Conservation (phyloP, 1,140 invertebrate genomes). For the Idris sp. region DNA sequence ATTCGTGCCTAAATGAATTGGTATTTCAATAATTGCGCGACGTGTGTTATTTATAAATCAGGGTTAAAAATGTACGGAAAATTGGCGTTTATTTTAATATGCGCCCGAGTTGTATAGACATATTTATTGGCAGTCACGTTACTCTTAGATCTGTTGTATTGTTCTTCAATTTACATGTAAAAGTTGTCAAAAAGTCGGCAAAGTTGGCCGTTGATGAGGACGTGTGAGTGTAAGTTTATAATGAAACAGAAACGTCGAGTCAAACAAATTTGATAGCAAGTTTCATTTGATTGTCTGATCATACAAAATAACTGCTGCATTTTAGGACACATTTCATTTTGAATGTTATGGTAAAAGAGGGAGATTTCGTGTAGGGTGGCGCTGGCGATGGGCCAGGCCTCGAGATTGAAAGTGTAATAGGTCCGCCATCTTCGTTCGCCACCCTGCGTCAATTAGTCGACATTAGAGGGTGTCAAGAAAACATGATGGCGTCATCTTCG, state of each 20-base stretch:
- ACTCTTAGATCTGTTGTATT: too few species aligned
- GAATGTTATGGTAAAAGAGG: slow-evolving; percentile 28
- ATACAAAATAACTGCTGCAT: slow-evolving; percentile 53
- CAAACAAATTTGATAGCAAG: slow-evolving; percentile 38
- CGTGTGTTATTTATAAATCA: slow-evolving; percentile 17
- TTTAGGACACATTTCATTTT: slow-evolving; percentile 61
- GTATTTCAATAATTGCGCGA: slow-evolving; percentile 26
- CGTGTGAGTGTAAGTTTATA: slow-evolving; percentile 18
- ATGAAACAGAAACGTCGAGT: slow-evolving; percentile 33
- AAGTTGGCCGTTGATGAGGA: slow-evolving; percentile 12
- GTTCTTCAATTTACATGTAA: neutral
- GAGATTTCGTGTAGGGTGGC: slow-evolving; percentile 50
- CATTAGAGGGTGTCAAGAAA: slow-evolving; percentile 72
- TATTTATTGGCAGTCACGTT: too few species aligned
- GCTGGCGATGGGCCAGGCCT: slow-evolving; percentile 59
- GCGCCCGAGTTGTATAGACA: neutral
- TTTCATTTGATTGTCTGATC: slow-evolving; percentile 57
- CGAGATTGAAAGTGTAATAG: slow-evolving; percentile 76
- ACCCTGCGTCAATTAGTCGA: slow-evolving; percentile 73
- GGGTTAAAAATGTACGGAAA: neutral
- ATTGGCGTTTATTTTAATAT: neutral
- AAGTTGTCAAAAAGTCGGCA: slow-evolving; percentile 36
- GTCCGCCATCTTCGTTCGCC: slow-evolving; percentile 75
- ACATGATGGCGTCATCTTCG: slow-evolving; percentile 70
- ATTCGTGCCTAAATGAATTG: slow-evolving; percentile 30